Evolutionary conservation across 2,888 invertebrate species (phyloP), one percentile per base, ranked within the genome.

Genomic region (Drosophila kanekoi): DNA sequence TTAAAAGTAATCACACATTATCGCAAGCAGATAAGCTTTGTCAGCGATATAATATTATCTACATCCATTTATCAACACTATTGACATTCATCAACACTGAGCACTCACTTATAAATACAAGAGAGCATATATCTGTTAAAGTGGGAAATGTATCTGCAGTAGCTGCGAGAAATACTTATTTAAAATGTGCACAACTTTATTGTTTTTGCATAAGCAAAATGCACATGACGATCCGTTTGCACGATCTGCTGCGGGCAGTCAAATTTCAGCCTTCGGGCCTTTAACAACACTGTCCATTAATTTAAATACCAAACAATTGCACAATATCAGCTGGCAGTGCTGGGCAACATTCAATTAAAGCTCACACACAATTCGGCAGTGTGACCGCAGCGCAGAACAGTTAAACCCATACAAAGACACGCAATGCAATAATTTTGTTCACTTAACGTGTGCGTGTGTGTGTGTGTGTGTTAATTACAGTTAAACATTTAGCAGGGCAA

Each of bases 391-490:
- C 4, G 32, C 28, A 61, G 20, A 51, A 49, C 48, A 49, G 16
- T 38, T 14, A 23, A 48, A 18, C 54, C 35, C 28, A 45, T 11
- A 23, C n/a, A 32, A 38, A 40, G 43, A 41, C 61, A 54, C 33
- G 28, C 44, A 54, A 35, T 74, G 58, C 45, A 70, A 47, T 59
- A 48, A 62, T 45, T 49, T 47, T 63, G 33, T 45, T n/a, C 8
- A 18, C n/a, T 14, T 14, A 4, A 9, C 53, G 40, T 53, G 28
- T 56, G 9, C 37, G 8, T 56, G 18, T 51, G 57, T 59, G 43
- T 53, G 20, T 56, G 9, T 63, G 49, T 41, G 68, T 67, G 57
- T 77, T 87, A 79, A 87, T 85, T 79, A 71, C 67, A 79, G 74
- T 62, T 63, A 62, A 82, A 58, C 73, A 71, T 76, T 87, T 72